Conservation (phyloP, 2,113 vertebrate genomes). For the Aegithalos caudatus region DNA sequence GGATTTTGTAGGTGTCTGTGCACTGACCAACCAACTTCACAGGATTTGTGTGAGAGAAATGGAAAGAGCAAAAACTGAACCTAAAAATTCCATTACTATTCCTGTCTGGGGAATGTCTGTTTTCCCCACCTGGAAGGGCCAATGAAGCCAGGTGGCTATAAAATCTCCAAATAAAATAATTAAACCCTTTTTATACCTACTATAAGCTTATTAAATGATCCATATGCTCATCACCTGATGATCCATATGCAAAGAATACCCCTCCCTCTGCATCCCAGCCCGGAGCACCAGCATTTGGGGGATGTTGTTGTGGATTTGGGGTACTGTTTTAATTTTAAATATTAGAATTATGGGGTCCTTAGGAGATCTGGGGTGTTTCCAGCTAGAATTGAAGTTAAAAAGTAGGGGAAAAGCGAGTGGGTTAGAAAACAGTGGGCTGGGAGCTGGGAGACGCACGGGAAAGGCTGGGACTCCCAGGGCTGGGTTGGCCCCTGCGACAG, state of each 20-base stretch:
- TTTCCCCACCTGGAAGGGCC: background rate
- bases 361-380: background rate
- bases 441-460: background rate
- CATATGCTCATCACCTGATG: background rate
- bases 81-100: background rate
- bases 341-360: background rate
- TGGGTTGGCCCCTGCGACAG: background rate
- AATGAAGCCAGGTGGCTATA: background rate
- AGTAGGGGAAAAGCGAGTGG: background rate
- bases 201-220: background rate
- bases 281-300: background rate
- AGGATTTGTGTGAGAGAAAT: background rate
- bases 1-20: background rate
- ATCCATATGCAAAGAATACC: background rate
- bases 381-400: background rate
- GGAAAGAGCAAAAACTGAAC: background rate
- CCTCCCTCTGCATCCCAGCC: background rate
- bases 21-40: fast-evolving
- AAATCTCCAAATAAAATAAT: background rate
- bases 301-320: background rate
- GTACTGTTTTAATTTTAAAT: background rate
- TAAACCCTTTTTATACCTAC: background rate
- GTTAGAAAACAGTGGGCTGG: background rate
- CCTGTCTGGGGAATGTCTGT: background rate
- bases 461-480: background rate